phyloP scores from a whole-genome alignment of 2,888 invertebrate genomes.

The Tromatobia lineatoria region DNA sequence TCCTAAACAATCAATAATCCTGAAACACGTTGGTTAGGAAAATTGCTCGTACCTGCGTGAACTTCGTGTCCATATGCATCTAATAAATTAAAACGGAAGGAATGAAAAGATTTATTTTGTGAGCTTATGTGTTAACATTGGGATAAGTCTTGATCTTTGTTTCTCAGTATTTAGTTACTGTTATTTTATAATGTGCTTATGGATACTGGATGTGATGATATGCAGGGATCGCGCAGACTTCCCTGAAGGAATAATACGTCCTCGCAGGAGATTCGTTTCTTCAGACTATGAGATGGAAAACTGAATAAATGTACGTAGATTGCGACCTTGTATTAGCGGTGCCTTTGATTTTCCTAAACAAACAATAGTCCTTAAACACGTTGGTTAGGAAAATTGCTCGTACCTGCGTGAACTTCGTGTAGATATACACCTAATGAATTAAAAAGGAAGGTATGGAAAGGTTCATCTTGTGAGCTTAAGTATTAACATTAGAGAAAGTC shows the following conservation, averaged over 20 bases:
- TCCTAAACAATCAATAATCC: constrained; percentile 59
- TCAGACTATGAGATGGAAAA: no score
- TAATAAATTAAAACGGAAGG: not conserved
- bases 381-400: constrained; percentile 56
- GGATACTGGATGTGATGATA: no score
- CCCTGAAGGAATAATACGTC: no score
- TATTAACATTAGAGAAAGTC: not conserved
- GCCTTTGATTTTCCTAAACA: constrained; percentile 41
- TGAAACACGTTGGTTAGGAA: constrained; percentile 49
- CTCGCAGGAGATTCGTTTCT: no score
- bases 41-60: constrained; percentile 55
- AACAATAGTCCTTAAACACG: constrained; percentile 55
- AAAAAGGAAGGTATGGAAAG: not conserved
- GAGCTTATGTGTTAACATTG: not conserved
- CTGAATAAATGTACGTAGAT: not conserved
- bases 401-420: constrained; percentile 45
- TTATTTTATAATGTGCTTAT: no score
- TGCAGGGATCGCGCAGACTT: no score
- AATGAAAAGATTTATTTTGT: not conserved
- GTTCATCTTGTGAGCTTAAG: not conserved
- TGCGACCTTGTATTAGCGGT: not conserved
- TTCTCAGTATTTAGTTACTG: not conserved
- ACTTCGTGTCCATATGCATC: constrained; percentile 23
- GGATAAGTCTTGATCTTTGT: not conserved
- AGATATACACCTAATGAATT: not conserved